Conservation (phyloP, 2,113 vertebrate genomes). For the Triplophysa rosa region DNA sequence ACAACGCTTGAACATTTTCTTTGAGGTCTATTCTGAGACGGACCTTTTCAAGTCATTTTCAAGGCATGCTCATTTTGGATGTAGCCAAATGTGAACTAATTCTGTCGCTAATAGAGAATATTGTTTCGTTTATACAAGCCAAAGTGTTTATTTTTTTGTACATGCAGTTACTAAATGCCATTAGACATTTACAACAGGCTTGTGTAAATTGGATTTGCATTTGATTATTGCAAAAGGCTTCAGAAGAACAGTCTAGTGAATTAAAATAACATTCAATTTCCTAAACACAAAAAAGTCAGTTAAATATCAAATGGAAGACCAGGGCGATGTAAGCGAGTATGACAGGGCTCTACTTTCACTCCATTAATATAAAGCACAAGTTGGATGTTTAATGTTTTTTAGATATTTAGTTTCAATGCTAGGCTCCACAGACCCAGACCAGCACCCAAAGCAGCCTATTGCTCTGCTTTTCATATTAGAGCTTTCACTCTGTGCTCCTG, state of each 20-base stretch:
- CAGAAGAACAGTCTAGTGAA: slow-evolving; percentile 1
- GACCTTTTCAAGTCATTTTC: neutral
- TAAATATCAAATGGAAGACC: too few relatives aligned
- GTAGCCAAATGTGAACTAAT: neutral
- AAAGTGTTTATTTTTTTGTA: neutral
- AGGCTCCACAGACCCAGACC: too few relatives aligned
- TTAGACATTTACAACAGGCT: neutral
- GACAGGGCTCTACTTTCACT: too few relatives aligned
- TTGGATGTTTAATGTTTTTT: too few relatives aligned
- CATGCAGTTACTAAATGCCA: neutral
- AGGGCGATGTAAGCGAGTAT: too few relatives aligned
- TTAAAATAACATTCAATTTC: neutral
- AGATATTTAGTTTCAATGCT: too few relatives aligned
- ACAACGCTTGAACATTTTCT: neutral
- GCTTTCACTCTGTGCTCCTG: too few relatives aligned
- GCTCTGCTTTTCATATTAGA: too few relatives aligned
- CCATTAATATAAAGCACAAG: too few relatives aligned
- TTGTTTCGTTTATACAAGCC: neutral
- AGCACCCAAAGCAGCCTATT: too few relatives aligned
- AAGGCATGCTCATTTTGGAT: slow-evolving; percentile 1
- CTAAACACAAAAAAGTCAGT: too few relatives aligned
- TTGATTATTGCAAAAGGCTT: neutral
- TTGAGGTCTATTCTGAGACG: neutral
- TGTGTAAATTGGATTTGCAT: neutral
- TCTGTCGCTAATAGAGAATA: neutral